Percentiles rank a stretch among this genome's conserved stretches.
These are phyloP conservation scores for Dascillus cervinus DNA, from an alignment of 2,888 invertebrate genomes.

Conservation along the genomic window DNA sequence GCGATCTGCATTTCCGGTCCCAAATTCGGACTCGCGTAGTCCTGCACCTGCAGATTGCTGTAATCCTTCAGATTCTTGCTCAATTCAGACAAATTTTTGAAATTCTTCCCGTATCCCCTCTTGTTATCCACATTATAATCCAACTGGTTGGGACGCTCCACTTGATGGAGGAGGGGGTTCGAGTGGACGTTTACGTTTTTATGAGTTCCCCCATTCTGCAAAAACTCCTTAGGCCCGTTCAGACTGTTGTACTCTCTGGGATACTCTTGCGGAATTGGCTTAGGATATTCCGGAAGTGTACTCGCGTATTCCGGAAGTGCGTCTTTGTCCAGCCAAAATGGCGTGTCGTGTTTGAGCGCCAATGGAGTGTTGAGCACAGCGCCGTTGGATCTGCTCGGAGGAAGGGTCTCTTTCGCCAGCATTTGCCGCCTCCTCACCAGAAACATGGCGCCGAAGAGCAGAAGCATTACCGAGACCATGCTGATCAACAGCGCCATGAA, in stretches of 20 bases:
- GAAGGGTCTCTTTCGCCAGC: conserved; percentile 62
- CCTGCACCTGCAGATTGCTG: conserved; percentile 37
- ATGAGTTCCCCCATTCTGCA: conserved; percentile 10
- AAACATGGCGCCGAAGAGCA: conserved; percentile 75
- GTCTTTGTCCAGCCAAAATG: conserved; percentile 42
- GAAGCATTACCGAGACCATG: conserved; percentile 74
- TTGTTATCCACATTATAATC: conserved; percentile 43
- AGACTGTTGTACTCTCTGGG: conserved; percentile 25
- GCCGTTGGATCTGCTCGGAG: conserved; percentile 51
- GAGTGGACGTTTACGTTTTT: conserved; percentile 34
- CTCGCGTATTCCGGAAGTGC: conserved; percentile 35
- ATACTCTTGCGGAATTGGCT: conserved; percentile 34
- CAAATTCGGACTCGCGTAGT: conserved; percentile 43
- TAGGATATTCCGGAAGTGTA: conserved; percentile 39
- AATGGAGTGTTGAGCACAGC: conserved; percentile 58
- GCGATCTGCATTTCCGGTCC: conserved; percentile 48
- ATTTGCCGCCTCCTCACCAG: conserved; percentile 66
- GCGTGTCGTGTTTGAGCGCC: conserved; percentile 50
- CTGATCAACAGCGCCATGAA: conserved; percentile 81
- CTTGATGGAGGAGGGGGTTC: conserved; percentile 41
- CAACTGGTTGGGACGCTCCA: conserved; percentile 35
- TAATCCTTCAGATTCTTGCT: conserved; percentile 32
- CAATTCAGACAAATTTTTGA: conserved; percentile 19
- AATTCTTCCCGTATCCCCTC: conserved; percentile 29
- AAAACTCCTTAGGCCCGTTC: conserved; percentile 8